Base-by-base conservation (phyloP, 2,888 invertebrate species). In the Erannis defoliaria region DNA sequence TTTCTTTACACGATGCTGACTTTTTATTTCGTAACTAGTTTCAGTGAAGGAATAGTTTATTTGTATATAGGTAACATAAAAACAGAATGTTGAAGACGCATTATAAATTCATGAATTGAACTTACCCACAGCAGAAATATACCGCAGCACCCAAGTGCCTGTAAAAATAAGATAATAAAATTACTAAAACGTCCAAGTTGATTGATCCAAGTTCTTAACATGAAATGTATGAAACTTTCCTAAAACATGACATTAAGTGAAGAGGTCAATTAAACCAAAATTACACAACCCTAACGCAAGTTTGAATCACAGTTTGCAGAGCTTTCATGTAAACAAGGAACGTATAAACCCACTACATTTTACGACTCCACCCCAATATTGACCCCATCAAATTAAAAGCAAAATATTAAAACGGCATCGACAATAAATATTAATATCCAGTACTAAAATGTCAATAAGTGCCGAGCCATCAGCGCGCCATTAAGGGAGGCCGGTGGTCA, bases 111-210 rank as follows among this genome's bases (percentile, higher is more conserved):
- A n/a, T n/a, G n/a, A n/a, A n/a, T 33, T 31, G 14, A 33, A 79
- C 86, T 84, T 78, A 92, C 92, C 89, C 82, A 75, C 81, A 83
- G 72, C 86, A 90, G 67, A 83, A 86, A 68, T 78, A 83, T 61
- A 87, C 65, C 9, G 82, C 87, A 21, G 87, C 84, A 45, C 85
- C 82, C 70, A 90, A 76, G 70, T 89, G 89, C 75, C 92, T 92
- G 88, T 35, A 86, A 88, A 70, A 46, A 80, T 71, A 43, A 55
- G 40, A 42, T 29, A 37, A 54, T 18, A 31, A 18, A 10, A 48
- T 12, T 1, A 29, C 16, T 0, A 16, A 21, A 21, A 14, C 3
- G 12, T 10, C 18, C 2, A 46, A 31, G 10, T 16, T 37, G n/a
- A n/a, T n/a, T n/a, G n/a, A n/a, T n/a, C n/a, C n/a, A n/a, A n/a